Evolutionary conservation across 2,888 invertebrate species (phyloP).

Genomic region (Lithosia quadra): DNA sequence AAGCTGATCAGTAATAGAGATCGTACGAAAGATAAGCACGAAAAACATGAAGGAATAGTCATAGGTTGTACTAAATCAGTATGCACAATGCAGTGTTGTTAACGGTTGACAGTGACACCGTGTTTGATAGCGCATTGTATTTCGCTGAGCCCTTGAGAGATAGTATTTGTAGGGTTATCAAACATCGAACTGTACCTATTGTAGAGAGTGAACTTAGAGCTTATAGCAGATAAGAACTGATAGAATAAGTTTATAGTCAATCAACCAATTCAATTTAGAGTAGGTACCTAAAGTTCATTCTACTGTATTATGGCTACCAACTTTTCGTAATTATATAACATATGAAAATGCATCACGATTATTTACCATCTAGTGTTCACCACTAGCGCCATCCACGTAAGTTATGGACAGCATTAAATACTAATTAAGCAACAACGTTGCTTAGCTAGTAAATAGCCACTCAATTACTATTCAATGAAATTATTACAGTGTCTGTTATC

Average conservation of each 20-base stretch:
- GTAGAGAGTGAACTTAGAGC: not conserved
- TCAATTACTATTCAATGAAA: constrained; percentile 22
- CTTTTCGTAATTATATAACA: too few species aligned
- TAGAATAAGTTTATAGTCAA: not conserved
- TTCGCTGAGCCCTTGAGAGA: not conserved
- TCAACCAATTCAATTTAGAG: not conserved
- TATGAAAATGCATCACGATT: not conserved
- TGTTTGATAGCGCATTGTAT: not conserved
- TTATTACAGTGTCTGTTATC: constrained; percentile 5
- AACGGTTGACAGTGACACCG: not conserved
- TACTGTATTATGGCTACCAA: too few species aligned
- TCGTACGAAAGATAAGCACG: too few species aligned
- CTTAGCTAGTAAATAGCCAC: constrained; percentile 13
- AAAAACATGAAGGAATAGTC: too few species aligned
- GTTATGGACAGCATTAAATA: constrained; percentile 8
- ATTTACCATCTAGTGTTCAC: constrained; percentile 2
- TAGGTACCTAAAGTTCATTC: too few species aligned
- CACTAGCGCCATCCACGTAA: constrained; percentile 5
- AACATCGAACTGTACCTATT: not conserved
- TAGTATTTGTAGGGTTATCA: not conserved
- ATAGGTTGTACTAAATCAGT: too few species aligned
- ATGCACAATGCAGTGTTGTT: too few species aligned
- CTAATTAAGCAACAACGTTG: constrained; percentile 14
- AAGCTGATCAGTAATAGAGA: too few species aligned
- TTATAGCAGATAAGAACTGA: not conserved